These are phyloP conservation scores for Macroteleia sp. DNA, from an alignment of 2,888 invertebrate species.

Conservation along the genomic window DNA sequence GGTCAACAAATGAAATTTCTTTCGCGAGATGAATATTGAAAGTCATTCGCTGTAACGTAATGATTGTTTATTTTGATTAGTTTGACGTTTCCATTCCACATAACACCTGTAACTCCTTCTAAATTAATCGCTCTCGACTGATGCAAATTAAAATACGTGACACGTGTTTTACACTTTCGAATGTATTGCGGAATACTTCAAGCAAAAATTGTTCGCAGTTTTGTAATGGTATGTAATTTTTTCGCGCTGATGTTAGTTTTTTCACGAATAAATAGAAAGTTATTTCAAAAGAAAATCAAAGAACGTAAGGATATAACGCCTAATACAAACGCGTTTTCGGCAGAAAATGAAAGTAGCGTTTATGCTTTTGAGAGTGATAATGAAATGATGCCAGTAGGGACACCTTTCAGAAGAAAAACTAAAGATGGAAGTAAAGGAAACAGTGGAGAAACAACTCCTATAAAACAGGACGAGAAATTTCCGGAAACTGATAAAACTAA, in stretches of 20 bases:
- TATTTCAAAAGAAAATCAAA: conserved; percentile 86
- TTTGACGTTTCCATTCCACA: conserved; percentile 38
- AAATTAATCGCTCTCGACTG: conserved; percentile 29
- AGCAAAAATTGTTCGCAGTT: no score
- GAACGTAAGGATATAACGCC: conserved; percentile 83
- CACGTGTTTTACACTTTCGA: conserved; percentile 27
- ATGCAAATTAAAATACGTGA: conserved; percentile 54
- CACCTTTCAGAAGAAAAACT: conserved; percentile 85
- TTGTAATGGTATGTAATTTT: no score
- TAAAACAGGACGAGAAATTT: conserved; percentile 49
- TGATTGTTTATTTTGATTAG: conserved; percentile 52
- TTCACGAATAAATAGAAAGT: no score
- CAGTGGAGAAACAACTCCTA: conserved; percentile 33
- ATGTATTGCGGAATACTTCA: background rate
- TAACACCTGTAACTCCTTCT: conserved; percentile 31
- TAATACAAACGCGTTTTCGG: conserved; percentile 87
- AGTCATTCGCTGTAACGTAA: conserved; percentile 73
- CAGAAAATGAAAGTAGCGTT: conserved; percentile 88
- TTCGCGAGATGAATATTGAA: conserved; percentile 62
- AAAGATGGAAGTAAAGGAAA: conserved; percentile 71
- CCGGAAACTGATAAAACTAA: conserved; percentile 3
- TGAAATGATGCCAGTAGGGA: conserved; percentile 85
- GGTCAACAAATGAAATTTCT: conserved; percentile 23
- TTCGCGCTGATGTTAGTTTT: no score
- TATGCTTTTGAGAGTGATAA: conserved; percentile 89